Evolutionary conservation across 2,797 vertebrate genomes (phyloP).

Genomic region (Neosilurus mollespiculum): DNA sequence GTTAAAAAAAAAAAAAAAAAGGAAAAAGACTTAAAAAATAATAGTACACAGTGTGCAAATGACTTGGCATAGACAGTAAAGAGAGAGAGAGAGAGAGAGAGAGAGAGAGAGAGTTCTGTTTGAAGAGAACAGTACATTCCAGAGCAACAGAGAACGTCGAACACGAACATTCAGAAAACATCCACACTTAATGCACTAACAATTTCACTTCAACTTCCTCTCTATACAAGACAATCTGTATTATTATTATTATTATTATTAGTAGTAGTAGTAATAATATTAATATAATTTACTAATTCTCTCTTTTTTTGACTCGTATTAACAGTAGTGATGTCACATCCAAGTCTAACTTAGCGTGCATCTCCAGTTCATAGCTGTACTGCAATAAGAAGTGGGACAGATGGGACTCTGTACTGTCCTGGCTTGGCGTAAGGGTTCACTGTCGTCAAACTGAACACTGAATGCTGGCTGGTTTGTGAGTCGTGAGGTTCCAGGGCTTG

Average conservation of each 20-base stretch:
- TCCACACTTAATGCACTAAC: constrained; percentile 61
- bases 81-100: constrained; percentile 57
- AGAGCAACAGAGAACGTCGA: constrained; percentile 63
- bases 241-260: constrained; percentile 32
- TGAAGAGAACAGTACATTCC: constrained; percentile 75
- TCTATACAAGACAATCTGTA: constrained; percentile 68
- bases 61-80: constrained; percentile 77
- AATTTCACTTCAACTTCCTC: constrained; percentile 69
- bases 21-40: constrained; percentile 42
- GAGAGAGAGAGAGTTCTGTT: constrained; percentile 69
- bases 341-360: constrained; percentile 21
- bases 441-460: constrained; percentile 49
- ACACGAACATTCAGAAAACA: constrained; percentile 70
- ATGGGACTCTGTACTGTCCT: constrained; percentile 17
- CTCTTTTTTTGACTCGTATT: constrained; percentile 67
- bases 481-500: constrained; percentile 16
- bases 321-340: constrained; percentile 61
- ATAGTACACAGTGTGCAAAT: constrained; percentile 83
- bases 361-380: constrained; percentile 60
- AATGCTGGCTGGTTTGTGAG: constrained; percentile 37
- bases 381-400: constrained; percentile 50
- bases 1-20: not conserved
- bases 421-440: constrained; percentile 71
- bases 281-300: constrained; percentile 50
- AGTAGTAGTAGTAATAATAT: constrained; percentile 51